Percentiles rank a stretch among this genome's conserved stretches.
Conservation (phyloP, 2,797 vertebrate species). For the Orestias chungarensis region DNA sequence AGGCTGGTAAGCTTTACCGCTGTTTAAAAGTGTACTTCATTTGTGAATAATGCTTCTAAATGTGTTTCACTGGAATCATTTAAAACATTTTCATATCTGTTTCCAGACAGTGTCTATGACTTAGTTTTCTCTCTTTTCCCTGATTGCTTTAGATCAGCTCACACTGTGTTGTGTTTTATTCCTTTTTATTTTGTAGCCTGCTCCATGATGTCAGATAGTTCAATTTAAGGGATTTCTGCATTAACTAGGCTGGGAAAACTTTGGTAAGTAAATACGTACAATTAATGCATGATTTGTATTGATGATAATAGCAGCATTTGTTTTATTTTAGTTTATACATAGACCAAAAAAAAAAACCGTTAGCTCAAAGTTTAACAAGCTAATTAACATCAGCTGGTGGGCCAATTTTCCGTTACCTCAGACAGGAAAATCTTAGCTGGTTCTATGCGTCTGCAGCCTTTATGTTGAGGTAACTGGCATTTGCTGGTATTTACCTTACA, state of each 20-base stretch:
- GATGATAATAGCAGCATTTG: background rate
- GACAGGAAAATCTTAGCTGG: background rate
- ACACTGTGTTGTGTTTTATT: background rate
- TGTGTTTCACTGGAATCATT: background rate
- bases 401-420: background rate
- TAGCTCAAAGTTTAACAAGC: background rate
- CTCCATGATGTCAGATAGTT: background rate
- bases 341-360: background rate
- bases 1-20: background rate
- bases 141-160: background rate
- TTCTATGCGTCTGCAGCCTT: background rate
- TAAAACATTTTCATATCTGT: background rate
- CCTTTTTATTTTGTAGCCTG: background rate
- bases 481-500: conserved; percentile 1
- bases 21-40: conserved; percentile 1
- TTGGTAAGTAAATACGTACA: background rate
- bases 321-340: background rate
- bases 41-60: background rate
- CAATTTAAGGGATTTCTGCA: background rate
- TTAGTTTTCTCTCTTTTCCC: background rate
- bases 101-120: background rate
- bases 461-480: conserved; percentile 1
- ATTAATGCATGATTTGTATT: background rate
- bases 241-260: background rate
- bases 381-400: background rate